Base-by-base conservation (phyloP, 2,888 invertebrate species). In the Caenorhabditis panamensis region DNA sequence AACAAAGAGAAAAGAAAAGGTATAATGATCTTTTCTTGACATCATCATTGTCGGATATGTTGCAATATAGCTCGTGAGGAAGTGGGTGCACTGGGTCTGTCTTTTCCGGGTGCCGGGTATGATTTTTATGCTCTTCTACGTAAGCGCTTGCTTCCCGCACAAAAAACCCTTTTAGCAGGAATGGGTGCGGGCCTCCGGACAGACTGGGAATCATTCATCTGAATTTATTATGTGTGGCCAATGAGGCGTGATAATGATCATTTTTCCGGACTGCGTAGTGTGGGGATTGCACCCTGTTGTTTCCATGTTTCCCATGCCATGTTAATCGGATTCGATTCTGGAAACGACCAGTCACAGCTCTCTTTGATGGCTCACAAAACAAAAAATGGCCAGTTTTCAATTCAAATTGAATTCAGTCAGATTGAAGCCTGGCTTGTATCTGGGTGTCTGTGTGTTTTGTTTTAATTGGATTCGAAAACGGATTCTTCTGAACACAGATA, bases 191-290 rank as follows among this genome's bases (percentile, higher is more conserved):
- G 47, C 22, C 28, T 16, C 37, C 51, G 24, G 51, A 73, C 59
- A 66, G 64, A 66, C 49, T 54, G 62, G 59, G 69, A 71, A 78
- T 71, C 58, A 78, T 78, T 72, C 71, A 78, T 78, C 71, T 71
- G 59, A 59, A 71, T 71, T 59, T 78, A 78, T 78, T 78, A 72
- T 78, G 59, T 49, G 62, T 54, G 31, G 20, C 66, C 61, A 69
- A 72, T 72, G 78, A 78, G 61, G 66, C 79, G 71, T 73, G 64
- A 64, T 64, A 64, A 75, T 75, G 24, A 66, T 73, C 75, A 61
- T 36, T 72, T 63, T 63, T 63, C 13, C 9, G 18, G 36, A n/a
- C 20, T n/a, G 20, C 31, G 41, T 36, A 36, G 13, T 6, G 44
- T n/a, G 16, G 22, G 31, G 61, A 44, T 41, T 13, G 47, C 54